A percentile compares a stretch with the other conserved stretches of the same genome.
Conservation (phyloP, 2,888 invertebrate genomes). For the Amitus sp. region DNA sequence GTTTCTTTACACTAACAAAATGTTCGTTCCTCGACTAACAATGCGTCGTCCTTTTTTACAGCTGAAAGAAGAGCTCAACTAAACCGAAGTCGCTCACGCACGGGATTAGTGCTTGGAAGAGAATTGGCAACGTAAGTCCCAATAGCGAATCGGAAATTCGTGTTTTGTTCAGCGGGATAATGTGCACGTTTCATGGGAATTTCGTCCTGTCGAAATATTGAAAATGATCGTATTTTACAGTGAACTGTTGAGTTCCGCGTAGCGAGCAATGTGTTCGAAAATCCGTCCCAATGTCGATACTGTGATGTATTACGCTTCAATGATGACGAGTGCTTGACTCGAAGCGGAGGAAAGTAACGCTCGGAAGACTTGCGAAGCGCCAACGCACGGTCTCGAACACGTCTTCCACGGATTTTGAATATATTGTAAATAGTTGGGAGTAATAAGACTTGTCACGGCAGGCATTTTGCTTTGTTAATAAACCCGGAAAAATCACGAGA, state of each 20-base stretch:
- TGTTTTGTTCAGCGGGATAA: background rate
- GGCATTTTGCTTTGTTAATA: no score
- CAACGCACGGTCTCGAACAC: background rate
- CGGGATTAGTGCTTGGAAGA: slow-evolving; percentile 76
- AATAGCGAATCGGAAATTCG: no score
- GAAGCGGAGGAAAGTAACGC: background rate
- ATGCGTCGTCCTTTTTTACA: slow-evolving; percentile 59
- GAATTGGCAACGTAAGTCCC: slow-evolving; percentile 76
- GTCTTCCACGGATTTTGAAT: no score
- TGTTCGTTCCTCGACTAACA: background rate
- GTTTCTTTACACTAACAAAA: background rate
- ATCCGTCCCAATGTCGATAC: slow-evolving; percentile 59
- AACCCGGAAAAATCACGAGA: no score
- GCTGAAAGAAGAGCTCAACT: slow-evolving; percentile 92
- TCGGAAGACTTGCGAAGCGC: background rate
- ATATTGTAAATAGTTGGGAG: no score
- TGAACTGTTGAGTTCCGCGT: slow-evolving; percentile 65
- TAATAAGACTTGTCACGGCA: no score
- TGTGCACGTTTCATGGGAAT: background rate
- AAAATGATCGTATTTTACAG: slow-evolving; percentile 49
- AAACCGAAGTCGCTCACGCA: slow-evolving; percentile 86
- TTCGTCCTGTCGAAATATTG: background rate
- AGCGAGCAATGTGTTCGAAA: slow-evolving; percentile 47
- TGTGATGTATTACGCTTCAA: slow-evolving; percentile 57
- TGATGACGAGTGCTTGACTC: background rate